Percentiles rank a stretch among this genome's conserved stretches.
Conservation (phyloP, 2,113 vertebrate species). For the Muntiacus muntjak region DNA sequence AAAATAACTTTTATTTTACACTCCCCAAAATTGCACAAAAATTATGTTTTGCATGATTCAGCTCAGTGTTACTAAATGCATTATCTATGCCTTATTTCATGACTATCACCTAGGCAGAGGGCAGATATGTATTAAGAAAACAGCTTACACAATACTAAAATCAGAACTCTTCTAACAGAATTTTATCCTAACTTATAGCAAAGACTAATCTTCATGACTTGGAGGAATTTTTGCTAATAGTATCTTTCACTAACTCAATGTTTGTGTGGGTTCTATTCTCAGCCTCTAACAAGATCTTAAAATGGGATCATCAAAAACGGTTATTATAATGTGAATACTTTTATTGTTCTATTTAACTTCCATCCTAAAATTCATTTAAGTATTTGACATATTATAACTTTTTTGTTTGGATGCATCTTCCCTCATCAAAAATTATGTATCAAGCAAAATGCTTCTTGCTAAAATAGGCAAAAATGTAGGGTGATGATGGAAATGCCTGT, state of each 20-base stretch:
- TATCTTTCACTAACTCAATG: not conserved
- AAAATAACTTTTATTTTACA: slow-evolving; percentile 72
- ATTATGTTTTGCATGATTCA: slow-evolving; percentile 67
- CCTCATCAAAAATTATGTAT: slow-evolving; percentile 46
- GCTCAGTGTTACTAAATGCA: slow-evolving; percentile 57
- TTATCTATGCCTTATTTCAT: slow-evolving; percentile 69
- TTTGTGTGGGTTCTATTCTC: slow-evolving; percentile 26
- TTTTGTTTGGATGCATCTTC: slow-evolving; percentile 37
- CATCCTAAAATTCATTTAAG: not conserved
- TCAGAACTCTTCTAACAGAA: slow-evolving; percentile 60
- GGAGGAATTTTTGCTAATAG: slow-evolving; percentile 50
- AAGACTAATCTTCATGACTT: slow-evolving; percentile 56
- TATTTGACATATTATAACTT: not conserved
- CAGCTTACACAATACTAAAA: slow-evolving; percentile 63
- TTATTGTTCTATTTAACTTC: slow-evolving; percentile 14
- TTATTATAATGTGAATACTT: not conserved
- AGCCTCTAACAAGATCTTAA: slow-evolving; percentile 37
- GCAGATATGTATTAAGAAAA: slow-evolving; percentile 70
- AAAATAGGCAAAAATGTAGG: slow-evolving; percentile 17
- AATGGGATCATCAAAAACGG: slow-evolving; percentile 39
- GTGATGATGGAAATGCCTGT: not conserved
- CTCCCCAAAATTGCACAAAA: slow-evolving; percentile 57
- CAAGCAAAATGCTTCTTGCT: slow-evolving; percentile 40
- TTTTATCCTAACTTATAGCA: slow-evolving; percentile 58
- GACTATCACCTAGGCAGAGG: slow-evolving; percentile 57